Percentiles rank a stretch among this genome's conserved stretches.
phyloP scores from a whole-genome alignment of 2,888 invertebrate species.

The Drosophila monieri region DNA sequence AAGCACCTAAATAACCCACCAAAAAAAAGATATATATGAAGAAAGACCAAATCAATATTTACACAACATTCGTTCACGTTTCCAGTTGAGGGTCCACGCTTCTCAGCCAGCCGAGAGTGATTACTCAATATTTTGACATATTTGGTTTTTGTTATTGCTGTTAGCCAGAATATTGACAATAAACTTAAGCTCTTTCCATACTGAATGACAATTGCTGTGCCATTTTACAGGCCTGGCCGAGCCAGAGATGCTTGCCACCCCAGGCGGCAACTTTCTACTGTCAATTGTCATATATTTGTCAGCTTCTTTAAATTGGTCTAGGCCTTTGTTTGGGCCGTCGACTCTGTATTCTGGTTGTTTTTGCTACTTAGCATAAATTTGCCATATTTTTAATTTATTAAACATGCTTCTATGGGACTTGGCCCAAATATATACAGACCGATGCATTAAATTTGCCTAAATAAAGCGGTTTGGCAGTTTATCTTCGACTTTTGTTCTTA shows the following conservation, averaged over 20 bases:
- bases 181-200: slow-evolving; percentile 74
- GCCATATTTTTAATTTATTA: slow-evolving; percentile 67
- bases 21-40: slow-evolving; percentile 22
- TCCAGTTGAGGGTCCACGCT: slow-evolving; percentile 52
- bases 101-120: slow-evolving; percentile 51
- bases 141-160: slow-evolving; percentile 44
- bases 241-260: slow-evolving; percentile 23
- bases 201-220: slow-evolving; percentile 79
- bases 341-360: slow-evolving; percentile 29
- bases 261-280: slow-evolving; percentile 69
- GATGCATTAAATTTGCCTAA: slow-evolving; percentile 29
- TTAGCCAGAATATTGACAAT: slow-evolving; percentile 69
- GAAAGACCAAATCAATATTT: slow-evolving; percentile 59
- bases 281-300: slow-evolving; percentile 71
- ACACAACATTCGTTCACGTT: slow-evolving; percentile 65
- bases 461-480: slow-evolving; percentile 16
- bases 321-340: slow-evolving; percentile 48
- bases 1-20: slow-evolving; percentile 39
- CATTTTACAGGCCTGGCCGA: slow-evolving; percentile 53
- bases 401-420: slow-evolving; percentile 44
- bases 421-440: slow-evolving; percentile 46
- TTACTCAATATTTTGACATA: slow-evolving; percentile 79
- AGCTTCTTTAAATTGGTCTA: slow-evolving; percentile 76
- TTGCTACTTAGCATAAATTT: slow-evolving; percentile 62
- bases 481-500: slow-evolving; percentile 5